Evolutionary conservation across 2,113 vertebrate genomes (phyloP).

Genomic region (Phylloscopus trochiloides): DNA sequence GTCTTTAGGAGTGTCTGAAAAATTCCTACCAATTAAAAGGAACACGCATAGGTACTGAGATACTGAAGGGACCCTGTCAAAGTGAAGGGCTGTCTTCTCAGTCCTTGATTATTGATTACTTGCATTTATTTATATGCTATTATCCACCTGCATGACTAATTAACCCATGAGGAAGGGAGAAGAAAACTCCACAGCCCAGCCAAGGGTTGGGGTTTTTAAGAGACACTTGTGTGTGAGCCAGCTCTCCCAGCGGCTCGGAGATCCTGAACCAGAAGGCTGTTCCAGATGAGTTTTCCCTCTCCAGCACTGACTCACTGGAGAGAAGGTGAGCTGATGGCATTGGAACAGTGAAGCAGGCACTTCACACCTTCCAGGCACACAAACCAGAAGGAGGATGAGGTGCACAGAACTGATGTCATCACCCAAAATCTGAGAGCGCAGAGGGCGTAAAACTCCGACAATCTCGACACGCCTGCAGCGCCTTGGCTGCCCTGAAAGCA

Average conservation of each 20-base stretch:
- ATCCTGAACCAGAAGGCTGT: neutral
- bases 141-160: neutral
- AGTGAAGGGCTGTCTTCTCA: neutral
- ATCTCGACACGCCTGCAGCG: rapidly evolving
- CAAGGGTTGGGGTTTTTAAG: neutral
- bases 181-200: neutral
- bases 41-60: neutral
- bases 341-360: neutral
- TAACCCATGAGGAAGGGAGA: neutral
- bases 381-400: neutral
- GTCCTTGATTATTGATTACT: neutral
- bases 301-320: neutral
- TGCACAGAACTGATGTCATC: neutral
- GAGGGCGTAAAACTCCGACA: rapidly evolving
- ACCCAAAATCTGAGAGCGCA: neutral
- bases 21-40: neutral
- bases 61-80: neutral
- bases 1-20: neutral
- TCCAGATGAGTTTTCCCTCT: neutral
- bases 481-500: neutral
- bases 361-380: neutral
- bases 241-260: neutral
- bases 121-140: neutral
- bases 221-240: neutral
- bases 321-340: neutral